Conservation (phyloP, 2,888 invertebrate species). For the Subacronicta megacephala region DNA sequence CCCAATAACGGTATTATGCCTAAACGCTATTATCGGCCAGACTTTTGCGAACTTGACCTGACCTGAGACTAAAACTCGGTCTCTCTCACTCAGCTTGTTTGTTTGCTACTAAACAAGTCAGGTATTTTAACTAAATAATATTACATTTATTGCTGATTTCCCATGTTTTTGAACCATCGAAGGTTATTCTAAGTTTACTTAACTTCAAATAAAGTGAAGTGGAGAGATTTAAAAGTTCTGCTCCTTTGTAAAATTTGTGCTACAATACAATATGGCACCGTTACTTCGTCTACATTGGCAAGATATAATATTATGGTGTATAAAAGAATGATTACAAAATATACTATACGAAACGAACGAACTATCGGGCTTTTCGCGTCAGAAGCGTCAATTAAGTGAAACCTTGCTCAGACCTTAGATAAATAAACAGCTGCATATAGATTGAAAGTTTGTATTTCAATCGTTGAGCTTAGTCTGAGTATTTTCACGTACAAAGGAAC, state of each 20-base stretch:
- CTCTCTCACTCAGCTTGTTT: not conserved
- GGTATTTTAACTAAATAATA: constrained; percentile 3
- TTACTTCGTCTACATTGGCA: constrained; percentile 21
- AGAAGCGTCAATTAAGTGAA: constrained; percentile 19
- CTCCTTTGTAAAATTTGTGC: constrained; percentile 37
- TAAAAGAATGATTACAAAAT: constrained; percentile 8
- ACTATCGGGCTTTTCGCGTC: constrained; percentile 4
- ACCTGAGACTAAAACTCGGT: not conserved
- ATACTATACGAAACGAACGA: constrained; percentile 9
- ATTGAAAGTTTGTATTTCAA: constrained; percentile 11
- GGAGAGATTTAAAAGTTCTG: constrained; percentile 10
- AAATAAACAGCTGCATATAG: constrained; percentile 23
- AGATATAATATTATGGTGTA: constrained; percentile 1
- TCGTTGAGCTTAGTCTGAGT: constrained; percentile 36
- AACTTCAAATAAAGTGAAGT: constrained; percentile 34
- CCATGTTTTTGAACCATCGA: constrained; percentile 19
- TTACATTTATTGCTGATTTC: constrained; percentile 5
- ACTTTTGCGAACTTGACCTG: not conserved
- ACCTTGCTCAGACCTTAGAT: constrained; percentile 5
- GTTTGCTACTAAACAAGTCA: constrained; percentile 3
- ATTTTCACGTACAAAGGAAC: constrained; percentile 39
- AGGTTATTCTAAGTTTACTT: constrained; percentile 30
- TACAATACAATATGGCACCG: constrained; percentile 33
- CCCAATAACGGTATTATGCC: constrained; percentile 1
- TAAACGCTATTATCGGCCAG: not conserved